Conservation (phyloP, 1,140 invertebrate genomes). For the Telenomus remus region DNA sequence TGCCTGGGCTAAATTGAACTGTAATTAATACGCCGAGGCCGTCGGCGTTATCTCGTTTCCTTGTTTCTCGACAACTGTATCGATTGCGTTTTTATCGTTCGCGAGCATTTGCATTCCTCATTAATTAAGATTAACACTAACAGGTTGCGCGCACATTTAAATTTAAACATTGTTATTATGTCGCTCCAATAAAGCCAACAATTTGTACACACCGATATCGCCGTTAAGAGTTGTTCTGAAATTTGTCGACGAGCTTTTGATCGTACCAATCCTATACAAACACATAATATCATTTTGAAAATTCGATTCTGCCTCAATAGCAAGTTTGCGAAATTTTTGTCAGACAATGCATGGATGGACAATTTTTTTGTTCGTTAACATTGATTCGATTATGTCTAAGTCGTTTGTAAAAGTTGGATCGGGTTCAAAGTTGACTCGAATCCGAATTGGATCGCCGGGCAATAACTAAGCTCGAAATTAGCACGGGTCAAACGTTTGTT, state of each 20-base stretch:
- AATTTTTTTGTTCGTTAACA: too few species aligned
- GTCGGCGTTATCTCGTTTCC: conserved; percentile 43
- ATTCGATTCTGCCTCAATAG: not conserved
- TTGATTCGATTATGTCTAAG: too few species aligned
- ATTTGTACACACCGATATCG: conserved; percentile 39
- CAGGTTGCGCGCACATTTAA: conserved; percentile 33
- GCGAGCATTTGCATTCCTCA: conserved; percentile 45
- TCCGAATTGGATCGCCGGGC: too few species aligned
- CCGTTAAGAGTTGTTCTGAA: conserved; percentile 5
- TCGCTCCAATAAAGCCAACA: conserved; percentile 29
- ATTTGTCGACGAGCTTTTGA: not conserved
- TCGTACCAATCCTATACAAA: not conserved
- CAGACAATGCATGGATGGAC: too few species aligned
- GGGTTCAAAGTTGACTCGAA: too few species aligned
- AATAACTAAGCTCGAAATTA: conserved; percentile 4
- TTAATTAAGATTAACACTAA: conserved; percentile 57
- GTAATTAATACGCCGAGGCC: conserved; percentile 45
- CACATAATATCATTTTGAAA: not conserved
- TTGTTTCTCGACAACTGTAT: conserved; percentile 43
- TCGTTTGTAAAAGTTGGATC: too few species aligned
- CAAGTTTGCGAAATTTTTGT: too few species aligned
- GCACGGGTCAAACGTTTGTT: conserved; percentile 21
- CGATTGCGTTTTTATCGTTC: conserved; percentile 42
- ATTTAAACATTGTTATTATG: conserved; percentile 43
- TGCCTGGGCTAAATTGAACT: conserved; percentile 42